These are phyloP conservation scores for Serripes groenlandicus DNA, from an alignment of 2,888 invertebrate species.

Conservation along the genomic window DNA sequence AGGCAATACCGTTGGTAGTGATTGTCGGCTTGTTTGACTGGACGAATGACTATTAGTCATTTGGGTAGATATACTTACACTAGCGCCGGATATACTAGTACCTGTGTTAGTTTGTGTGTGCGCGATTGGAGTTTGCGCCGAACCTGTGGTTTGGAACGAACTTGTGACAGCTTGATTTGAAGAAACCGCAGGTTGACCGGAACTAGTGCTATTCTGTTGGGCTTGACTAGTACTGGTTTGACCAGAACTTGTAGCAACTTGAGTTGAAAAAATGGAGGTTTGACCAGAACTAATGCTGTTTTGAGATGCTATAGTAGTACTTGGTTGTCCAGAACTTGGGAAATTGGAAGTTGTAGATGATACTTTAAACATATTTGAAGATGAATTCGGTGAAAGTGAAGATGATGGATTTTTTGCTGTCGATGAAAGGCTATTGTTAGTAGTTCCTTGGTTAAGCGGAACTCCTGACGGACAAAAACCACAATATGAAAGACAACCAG, in stretches of 20 bases:
- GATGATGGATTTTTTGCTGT: background rate
- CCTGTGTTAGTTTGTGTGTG: background rate
- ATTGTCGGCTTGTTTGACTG: background rate
- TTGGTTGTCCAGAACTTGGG: background rate
- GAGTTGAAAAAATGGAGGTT: background rate
- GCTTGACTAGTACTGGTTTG: background rate
- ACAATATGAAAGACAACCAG: slow-evolving; percentile 39
- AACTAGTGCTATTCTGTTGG: background rate
- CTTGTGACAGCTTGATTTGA: background rate
- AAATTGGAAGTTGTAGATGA: background rate
- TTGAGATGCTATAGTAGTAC: background rate
- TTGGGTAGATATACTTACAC: background rate
- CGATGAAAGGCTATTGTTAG: background rate
- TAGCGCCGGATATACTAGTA: background rate
- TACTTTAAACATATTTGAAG: no score
- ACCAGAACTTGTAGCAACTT: background rate
- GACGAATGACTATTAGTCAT: background rate
- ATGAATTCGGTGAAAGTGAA: background rate
- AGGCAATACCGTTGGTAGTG: background rate
- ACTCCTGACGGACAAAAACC: slow-evolving; percentile 34
- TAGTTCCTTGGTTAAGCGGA: background rate
- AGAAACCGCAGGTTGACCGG: background rate
- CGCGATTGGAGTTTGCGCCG: no score
- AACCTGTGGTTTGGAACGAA: background rate
- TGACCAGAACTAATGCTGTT: background rate